A percentile compares a stretch with the other conserved stretches of the same genome.
Evolutionary conservation across 2,113 vertebrate genomes (phyloP).

Genomic region (Tilapia sparmanii): DNA sequence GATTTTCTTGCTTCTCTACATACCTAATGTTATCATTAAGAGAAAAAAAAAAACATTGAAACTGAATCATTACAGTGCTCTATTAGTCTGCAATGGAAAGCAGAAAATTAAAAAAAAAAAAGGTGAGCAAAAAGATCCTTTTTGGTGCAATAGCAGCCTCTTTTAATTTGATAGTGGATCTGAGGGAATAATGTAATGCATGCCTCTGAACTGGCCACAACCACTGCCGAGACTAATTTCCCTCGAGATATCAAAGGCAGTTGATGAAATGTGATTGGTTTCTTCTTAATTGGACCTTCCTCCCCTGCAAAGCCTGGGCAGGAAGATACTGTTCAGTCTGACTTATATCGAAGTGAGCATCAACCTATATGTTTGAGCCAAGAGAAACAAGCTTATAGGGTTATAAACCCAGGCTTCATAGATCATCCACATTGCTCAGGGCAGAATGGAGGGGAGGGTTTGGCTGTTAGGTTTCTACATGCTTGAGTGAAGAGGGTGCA

Average conservation of each 20-base stretch:
- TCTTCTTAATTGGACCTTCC: constrained; percentile 35
- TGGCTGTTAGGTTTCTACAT: not conserved
- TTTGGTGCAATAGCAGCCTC: not conserved
- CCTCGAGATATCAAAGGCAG: not conserved
- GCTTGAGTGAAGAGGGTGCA: not conserved
- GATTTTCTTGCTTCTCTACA: not conserved
- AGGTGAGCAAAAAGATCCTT: not conserved
- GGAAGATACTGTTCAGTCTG: constrained; percentile 6
- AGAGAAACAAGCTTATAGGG: constrained; percentile 10
- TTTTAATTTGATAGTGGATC: constrained; percentile 18
- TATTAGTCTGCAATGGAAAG: not conserved
- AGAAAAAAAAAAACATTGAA: not conserved
- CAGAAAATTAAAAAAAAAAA: not conserved
- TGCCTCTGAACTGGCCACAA: constrained; percentile 17
- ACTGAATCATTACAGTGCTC: not conserved
- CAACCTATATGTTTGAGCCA: not conserved
- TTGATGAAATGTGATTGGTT: constrained; percentile 40
- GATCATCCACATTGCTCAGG: constrained; percentile 1
- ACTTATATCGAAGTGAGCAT: not conserved
- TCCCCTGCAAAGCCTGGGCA: not conserved
- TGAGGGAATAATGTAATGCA: constrained; percentile 35
- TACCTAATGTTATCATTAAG: not conserved
- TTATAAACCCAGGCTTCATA: not conserved
- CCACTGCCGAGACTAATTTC: constrained; percentile 32
- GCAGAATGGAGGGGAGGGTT: not conserved